A percentile compares a stretch with the other conserved stretches of the same genome.
phyloP scores from a whole-genome alignment of 2,113 vertebrate genomes.

The Neotragus moschatus region DNA sequence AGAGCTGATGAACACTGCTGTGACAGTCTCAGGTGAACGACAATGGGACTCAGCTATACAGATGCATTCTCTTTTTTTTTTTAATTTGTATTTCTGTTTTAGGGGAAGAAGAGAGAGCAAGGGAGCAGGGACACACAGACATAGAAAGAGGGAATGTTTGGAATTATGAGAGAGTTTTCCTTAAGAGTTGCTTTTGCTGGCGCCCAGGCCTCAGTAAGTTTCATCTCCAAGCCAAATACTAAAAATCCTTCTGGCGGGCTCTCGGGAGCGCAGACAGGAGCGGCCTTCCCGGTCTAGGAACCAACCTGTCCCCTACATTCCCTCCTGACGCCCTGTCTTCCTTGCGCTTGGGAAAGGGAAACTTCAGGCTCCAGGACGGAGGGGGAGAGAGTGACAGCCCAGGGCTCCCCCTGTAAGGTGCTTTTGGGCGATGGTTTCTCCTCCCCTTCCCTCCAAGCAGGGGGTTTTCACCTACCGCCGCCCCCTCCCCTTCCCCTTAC shows the following conservation, averaged over 20 bases:
- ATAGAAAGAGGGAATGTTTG: neutral
- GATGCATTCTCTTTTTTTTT: neutral
- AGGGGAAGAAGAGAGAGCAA: neutral
- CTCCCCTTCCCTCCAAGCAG: no score
- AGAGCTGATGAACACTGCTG: neutral
- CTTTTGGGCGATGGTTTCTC: neutral
- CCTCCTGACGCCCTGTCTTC: neutral
- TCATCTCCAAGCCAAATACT: neutral
- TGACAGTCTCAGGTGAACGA: neutral
- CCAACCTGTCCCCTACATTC: neutral
- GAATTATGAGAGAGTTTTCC: neutral
- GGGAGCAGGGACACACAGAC: neutral
- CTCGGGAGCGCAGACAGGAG: neutral
- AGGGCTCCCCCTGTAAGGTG: neutral
- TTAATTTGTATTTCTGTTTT: neutral
- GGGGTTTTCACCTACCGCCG: neutral
- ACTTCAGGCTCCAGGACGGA: neutral
- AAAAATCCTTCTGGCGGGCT: neutral
- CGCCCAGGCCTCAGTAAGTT: neutral
- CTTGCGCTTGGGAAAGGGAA: neutral
- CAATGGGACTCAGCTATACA: neutral
- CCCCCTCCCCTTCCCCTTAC: neutral
- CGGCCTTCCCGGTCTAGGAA: neutral
- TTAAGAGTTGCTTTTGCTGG: neutral
- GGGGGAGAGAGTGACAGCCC: neutral